Evolutionary conservation across 2,888 invertebrate species (phyloP), one percentile per base, ranked within the genome.

Genomic region (Eupithecia tripunctaria): DNA sequence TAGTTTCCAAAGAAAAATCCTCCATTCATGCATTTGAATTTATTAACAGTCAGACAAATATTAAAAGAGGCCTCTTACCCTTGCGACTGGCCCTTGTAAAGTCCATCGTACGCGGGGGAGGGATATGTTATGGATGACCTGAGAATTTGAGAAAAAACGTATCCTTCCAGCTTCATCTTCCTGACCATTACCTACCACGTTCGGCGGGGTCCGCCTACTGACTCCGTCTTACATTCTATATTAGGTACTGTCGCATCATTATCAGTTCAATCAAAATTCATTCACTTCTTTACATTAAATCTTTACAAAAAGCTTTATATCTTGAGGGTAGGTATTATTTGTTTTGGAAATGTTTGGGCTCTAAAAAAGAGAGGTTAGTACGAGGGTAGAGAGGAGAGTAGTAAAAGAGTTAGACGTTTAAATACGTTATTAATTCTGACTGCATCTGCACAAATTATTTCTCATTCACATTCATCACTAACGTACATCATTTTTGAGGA

Each of bases 71-170:
- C 51, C n/a, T 51, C 51, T 51, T 51, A 51, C 51, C 47, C 2
- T 21, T 21, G 2, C 10, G 51, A 21, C 21, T 51, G 8, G 10
- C n/a, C n/a, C 51, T 10, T 1, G 51, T 21, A n/a, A 21, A 21
- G 8, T n/a, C n/a, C 51, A 51, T 12, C 51, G 21, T 51, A 21
- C 10, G 51, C 7, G 10, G 32, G 32, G 32, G 21, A 21, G 21
- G n/a, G 2, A 51, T 21, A 51, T n/a, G 1, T 21, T 51, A n/a
- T 1, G n/a, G 47, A 47, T 51, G 51, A 51, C 51, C 51, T 51
- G 51, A 51, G 51, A 21, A 51, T 51, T 51, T 51, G 21, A 51
- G 51, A 51, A 51, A 41, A 47, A 51, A 51, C 51, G 21, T 51
- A 10, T 51, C 51, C 47, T 51, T 36, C 36, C 36, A 36, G n/a